Evolutionary conservation across 2,797 vertebrate species (phyloP).

Genomic region (Sebastes hubbsi): DNA sequence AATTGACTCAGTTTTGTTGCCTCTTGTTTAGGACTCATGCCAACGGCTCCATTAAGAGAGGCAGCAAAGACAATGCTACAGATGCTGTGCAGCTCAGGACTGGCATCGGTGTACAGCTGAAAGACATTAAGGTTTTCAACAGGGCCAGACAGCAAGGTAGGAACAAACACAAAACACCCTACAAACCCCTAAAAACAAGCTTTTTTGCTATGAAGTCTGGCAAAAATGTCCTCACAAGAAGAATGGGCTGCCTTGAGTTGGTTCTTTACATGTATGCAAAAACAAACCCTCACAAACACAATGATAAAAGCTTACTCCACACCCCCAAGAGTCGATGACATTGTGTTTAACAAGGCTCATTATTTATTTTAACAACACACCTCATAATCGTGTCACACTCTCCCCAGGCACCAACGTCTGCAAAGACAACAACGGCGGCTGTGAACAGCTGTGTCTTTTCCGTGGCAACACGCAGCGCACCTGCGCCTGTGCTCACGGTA

Average conservation of each 20-base stretch:
- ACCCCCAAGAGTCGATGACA: background rate
- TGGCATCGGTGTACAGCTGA: constrained; percentile 95
- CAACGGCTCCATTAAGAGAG: constrained; percentile 97
- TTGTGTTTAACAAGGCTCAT: constrained; percentile 2
- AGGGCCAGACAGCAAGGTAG: constrained; percentile 92
- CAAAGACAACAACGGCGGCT: constrained; percentile 90
- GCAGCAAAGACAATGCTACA: constrained; percentile 94
- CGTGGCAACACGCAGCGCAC: constrained; percentile 85
- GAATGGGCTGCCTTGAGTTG: background rate
- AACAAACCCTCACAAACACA: background rate
- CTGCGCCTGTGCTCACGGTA: constrained; percentile 95
- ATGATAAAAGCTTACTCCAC: background rate
- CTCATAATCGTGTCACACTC: background rate
- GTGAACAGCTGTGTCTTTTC: constrained; percentile 94
- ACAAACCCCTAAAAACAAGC: background rate
- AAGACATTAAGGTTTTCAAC: constrained; percentile 99
- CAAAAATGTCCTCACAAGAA: background rate
- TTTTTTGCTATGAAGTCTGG: background rate
- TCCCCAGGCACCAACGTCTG: constrained; percentile 93
- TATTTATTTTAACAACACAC: constrained; percentile 7
- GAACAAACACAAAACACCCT: background rate
- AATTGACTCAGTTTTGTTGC: background rate
- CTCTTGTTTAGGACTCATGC: constrained; percentile 89
- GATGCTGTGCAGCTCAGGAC: constrained; percentile 93
- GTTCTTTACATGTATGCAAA: background rate